Percentiles rank a stretch among this genome's conserved stretches.
Conservation (phyloP, 2,113 vertebrate genomes). For the Tragelaphus strepsiceros region DNA sequence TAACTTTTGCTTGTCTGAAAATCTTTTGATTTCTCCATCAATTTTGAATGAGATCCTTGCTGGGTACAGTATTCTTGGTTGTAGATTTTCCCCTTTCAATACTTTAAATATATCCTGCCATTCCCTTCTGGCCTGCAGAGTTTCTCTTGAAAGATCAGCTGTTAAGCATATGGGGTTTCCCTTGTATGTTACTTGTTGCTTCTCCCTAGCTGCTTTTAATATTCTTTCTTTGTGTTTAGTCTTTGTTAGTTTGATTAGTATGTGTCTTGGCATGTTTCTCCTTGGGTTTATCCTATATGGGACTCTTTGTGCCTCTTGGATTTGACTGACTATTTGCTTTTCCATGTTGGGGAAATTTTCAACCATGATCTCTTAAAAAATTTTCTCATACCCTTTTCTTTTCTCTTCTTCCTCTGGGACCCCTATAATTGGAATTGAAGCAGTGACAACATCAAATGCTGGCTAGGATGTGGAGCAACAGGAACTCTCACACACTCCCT, state of each 20-base stretch:
- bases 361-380: background rate
- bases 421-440: background rate
- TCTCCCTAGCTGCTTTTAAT: background rate
- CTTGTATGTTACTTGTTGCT: background rate
- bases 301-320: background rate
- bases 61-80: background rate
- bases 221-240: background rate
- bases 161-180: background rate
- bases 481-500: background rate
- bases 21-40: background rate
- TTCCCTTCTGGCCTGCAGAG: background rate
- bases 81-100: background rate
- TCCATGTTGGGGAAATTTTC: background rate
- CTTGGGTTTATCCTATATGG: background rate
- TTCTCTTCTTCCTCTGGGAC: background rate
- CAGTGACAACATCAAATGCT: background rate
- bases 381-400: background rate
- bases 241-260: background rate
- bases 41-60: background rate
- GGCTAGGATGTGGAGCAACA: background rate
- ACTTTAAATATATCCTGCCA: background rate
- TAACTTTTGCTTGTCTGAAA: background rate
- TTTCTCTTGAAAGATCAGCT: background rate
- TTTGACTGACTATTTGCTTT: background rate
- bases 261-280: background rate